phyloP scores from a whole-genome alignment of 2,113 vertebrate species.

The Cavia aperea region DNA sequence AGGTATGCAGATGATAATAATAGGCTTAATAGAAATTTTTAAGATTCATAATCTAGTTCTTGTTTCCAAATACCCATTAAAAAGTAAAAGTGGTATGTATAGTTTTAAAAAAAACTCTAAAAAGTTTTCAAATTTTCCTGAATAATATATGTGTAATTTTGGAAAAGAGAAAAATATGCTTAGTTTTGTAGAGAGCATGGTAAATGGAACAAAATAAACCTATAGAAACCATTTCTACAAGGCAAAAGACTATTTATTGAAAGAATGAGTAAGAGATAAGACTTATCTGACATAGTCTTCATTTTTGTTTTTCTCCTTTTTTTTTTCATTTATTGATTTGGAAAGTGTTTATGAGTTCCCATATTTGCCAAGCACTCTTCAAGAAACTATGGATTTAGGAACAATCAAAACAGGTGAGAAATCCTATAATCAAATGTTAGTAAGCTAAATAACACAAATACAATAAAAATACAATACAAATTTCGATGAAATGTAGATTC shows the following conservation, averaged over 20 bases:
- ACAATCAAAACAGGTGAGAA: conserved; percentile 7
- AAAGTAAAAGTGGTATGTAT: conserved; percentile 21
- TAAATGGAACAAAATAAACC: conserved; percentile 20
- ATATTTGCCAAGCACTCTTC: not conserved
- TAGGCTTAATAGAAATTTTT: conserved; percentile 16
- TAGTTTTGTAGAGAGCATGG: not conserved
- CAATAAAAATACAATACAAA: not conserved
- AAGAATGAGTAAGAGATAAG: not conserved
- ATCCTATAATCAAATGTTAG: not conserved
- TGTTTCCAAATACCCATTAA: conserved; percentile 22
- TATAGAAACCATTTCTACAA: conserved; percentile 16
- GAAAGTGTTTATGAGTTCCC: conserved; percentile 10
- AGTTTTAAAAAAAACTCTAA: not conserved
- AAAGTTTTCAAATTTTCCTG: conserved; percentile 3
- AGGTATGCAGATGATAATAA: not conserved
- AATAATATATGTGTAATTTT: not conserved
- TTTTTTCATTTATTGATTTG: conserved; percentile 1
- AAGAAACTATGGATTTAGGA: not conserved
- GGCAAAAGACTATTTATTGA: conserved; percentile 31
- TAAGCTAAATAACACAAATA: not conserved
- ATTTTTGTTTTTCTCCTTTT: not conserved
- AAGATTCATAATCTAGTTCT: not conserved
- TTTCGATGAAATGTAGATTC: conserved; percentile 15
- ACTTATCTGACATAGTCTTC: conserved; percentile 18
- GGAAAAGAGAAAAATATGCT: not conserved